Base-by-base conservation (phyloP, 2,797 vertebrate species). In the Pangasius krempfi region DNA sequence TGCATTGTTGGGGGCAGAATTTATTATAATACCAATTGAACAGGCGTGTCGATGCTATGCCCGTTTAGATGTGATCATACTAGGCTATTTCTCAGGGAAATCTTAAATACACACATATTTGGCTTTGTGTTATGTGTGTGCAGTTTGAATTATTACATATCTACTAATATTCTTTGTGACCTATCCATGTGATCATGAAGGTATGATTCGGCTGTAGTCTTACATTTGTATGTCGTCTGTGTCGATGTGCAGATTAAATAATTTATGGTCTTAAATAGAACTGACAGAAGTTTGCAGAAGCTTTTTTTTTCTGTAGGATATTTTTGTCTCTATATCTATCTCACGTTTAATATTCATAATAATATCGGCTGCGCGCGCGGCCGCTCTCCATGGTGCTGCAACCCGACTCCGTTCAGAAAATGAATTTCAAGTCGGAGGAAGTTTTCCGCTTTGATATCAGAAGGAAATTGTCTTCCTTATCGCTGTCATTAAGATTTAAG, bases 301-400 rank as follows among this genome's bases (percentile, higher is more conserved):
- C 2, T 20, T 47, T 83, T 30, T 68, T 47, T 2, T 4, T 5
- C 37, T 10, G 1, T 8, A 14, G 56, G 20, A 33, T 54, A 7
- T 66, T 83, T 58, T n/a, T 40, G 54, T 58, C n/a, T 40, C 22
- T 37, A 14, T 44, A 9, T 47, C 44, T 50, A 50, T 16, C 50
- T 87, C 30, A 37, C 20, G 62, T 66, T 87, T 88, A 68, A 85
- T 88, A 85, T 84, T 88, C 75, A 85, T 72, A 56, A 84, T 89
- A 88, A 88, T 86, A 88, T 66, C 76, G 54, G 13, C 50, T n/a
- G 80, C 76, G 76, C 76, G 76, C 72, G 58, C 78, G 52, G 92
- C 87, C 91, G 93, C 94, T 96, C 92, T 96, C 95, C 94, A 94
- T 93, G 95, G 94, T 95, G 91, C 95, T 95, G 94, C 88, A 95